phyloP scores from a whole-genome alignment of 1,140 invertebrate genomes.

The Thaumetopoea pityocampa region DNA sequence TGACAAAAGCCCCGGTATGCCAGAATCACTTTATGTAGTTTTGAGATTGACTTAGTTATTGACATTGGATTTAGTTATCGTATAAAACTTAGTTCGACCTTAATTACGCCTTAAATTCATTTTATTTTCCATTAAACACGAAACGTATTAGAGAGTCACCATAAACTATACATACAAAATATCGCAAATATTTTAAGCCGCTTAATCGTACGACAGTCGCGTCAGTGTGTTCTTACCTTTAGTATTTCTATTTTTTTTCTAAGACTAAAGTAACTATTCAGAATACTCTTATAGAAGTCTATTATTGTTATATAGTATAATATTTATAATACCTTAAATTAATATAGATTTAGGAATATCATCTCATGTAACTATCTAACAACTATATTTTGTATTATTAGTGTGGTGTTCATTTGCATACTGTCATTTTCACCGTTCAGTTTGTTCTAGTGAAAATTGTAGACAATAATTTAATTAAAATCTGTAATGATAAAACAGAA shows the following conservation, averaged over 20 bases:
- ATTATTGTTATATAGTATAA: slow-evolving; percentile 58
- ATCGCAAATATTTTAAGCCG: slow-evolving; percentile 14
- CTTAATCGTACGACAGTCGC: not conserved
- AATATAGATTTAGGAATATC: slow-evolving; percentile 64
- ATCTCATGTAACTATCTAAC: slow-evolving; percentile 53
- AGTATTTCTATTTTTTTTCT: slow-evolving; percentile 21
- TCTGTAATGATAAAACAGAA: no score
- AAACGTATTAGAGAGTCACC: no score
- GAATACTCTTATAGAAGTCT: slow-evolving; percentile 39
- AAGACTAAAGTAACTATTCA: slow-evolving; percentile 41
- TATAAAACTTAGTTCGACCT: no score
- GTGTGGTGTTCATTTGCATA: slow-evolving; percentile 63
- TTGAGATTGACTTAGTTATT: no score
- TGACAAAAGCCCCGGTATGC: no score
- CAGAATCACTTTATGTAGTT: no score
- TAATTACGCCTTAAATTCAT: no score
- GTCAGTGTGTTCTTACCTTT: slow-evolving; percentile 4
- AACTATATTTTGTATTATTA: slow-evolving; percentile 57
- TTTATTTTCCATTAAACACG: no score
- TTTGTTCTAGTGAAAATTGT: slow-evolving; percentile 35
- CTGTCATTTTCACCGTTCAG: slow-evolving; percentile 58
- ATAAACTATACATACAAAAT: no score
- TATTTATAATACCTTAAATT: slow-evolving; percentile 51
- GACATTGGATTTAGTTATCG: no score
- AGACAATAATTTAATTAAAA: slow-evolving; percentile 13